Evolutionary conservation across 2,797 vertebrate species (phyloP), one percentile per base, ranked within the genome.

Genomic region (Iguana delicatissima): DNA sequence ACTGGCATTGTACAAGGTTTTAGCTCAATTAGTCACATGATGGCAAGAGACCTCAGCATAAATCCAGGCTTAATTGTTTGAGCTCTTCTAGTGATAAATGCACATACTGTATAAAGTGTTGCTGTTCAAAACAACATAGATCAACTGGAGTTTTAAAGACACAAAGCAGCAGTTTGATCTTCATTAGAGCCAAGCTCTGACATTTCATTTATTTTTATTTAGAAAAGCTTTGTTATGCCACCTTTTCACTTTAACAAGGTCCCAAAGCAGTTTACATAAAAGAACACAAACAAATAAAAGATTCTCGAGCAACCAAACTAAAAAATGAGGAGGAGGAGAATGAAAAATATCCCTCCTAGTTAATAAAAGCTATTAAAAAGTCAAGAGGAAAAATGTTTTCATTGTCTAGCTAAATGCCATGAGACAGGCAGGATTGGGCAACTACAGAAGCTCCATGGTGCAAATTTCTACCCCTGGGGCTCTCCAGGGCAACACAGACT

Each of bases 11-110:
- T 86, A 18, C 22, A 94, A 91, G 85, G 83, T 89, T 93, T 95
- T 95, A 92, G 76, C 73, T 90, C 85, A n/a, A 89, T 77, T 52
- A 92, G 80, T 94, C 94, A 93, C 82, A 80, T 42, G 88, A 83
- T 77, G 92, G 18, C 85, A 91, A 12, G 1, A 92, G n/a, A 93
- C 82, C 85, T 93, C 90, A 91, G 82, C 55, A 84, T 72, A 94
- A 95, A 94, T 79, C 93, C 84, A 64, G 38, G 59, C 72, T 88
- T 92, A 83, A 85, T 92, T 18, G 0, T 0, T 86, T 52, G 50
- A 82, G 50, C 87, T 85, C 10, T 18, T 79, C 55, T 85, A 89
- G 62, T 12, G 42, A 86, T 59, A 3, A 91, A 52, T 73, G 0
- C 0, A 91, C 46, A 81, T 62, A 46, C 74, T 92, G 38, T 90